phyloP scores from a whole-genome alignment of 2,797 vertebrate genomes.

The Pangasius mekongensis region DNA sequence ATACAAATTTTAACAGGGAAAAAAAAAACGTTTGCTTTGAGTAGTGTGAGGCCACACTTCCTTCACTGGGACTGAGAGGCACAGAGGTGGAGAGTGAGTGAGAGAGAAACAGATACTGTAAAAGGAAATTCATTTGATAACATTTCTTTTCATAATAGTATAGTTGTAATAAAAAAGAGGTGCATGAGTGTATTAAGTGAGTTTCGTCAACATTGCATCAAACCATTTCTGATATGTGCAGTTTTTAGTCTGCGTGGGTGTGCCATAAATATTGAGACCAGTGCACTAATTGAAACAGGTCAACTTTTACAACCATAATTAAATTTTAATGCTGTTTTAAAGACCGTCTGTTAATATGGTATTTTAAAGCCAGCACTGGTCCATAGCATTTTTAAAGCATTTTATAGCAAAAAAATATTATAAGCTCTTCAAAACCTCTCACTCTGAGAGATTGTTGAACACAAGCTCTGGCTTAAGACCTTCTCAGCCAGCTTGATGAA shows the following conservation, averaged over 20 bases:
- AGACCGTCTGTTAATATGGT: background rate
- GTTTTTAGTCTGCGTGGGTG: background rate
- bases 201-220: background rate
- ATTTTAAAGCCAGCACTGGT: background rate
- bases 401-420: background rate
- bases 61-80: background rate
- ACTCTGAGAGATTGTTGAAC: background rate
- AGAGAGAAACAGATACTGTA: background rate
- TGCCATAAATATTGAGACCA: background rate
- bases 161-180: background rate
- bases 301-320: conserved; percentile 4
- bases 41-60: background rate
- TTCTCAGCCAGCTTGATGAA: conserved; percentile 3
- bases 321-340: conserved; percentile 9
- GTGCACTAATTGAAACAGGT: background rate
- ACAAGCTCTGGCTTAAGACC: background rate
- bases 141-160: background rate
- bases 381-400: background rate
- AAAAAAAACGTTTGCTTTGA: background rate
- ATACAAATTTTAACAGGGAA: background rate
- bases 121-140: background rate
- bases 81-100: background rate
- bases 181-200: background rate
- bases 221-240: background rate
- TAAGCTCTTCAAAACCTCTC: background rate